A percentile compares a stretch with the other conserved stretches of the same genome.
Evolutionary conservation across 2,797 vertebrate species (phyloP).

Genomic region (Rhincodon typus): DNA sequence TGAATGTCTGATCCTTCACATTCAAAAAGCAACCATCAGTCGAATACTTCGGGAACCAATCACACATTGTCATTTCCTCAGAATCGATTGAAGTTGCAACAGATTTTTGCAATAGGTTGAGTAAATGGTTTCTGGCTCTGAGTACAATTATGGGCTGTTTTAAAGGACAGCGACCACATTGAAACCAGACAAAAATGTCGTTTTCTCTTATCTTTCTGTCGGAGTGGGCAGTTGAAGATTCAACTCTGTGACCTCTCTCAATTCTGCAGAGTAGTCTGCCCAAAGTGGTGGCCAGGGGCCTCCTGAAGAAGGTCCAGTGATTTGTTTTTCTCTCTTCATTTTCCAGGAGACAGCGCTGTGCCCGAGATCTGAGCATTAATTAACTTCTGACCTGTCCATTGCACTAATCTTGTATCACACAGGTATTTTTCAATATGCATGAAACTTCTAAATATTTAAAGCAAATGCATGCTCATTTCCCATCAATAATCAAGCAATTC

Average conservation of each 20-base stretch:
- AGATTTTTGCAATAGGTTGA: not conserved
- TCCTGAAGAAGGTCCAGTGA: not conserved
- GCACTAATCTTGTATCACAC: not conserved
- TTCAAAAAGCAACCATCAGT: not conserved
- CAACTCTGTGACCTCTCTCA: not conserved
- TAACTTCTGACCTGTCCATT: not conserved
- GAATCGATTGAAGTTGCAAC: not conserved
- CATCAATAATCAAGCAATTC: slow-evolving; percentile 9
- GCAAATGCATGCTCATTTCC: too few relatives aligned
- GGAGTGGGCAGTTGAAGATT: not conserved
- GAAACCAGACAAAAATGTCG: not conserved
- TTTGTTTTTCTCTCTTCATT: not conserved
- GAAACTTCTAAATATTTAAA: not conserved
- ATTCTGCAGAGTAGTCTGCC: not conserved
- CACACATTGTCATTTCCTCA: not conserved
- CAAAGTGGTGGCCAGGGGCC: not conserved
- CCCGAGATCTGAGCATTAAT: not conserved
- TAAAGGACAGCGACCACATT: not conserved
- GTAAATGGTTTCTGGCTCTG: not conserved
- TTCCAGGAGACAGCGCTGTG: not conserved
- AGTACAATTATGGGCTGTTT: not conserved
- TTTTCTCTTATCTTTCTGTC: not conserved
- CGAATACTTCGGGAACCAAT: not conserved
- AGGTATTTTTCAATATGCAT: not conserved
- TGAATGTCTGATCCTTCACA: not conserved